A percentile compares a stretch with the other conserved stretches of the same genome.
Conservation (phyloP, 1,140 invertebrate genomes). For the Neodiprion virginianus region DNA sequence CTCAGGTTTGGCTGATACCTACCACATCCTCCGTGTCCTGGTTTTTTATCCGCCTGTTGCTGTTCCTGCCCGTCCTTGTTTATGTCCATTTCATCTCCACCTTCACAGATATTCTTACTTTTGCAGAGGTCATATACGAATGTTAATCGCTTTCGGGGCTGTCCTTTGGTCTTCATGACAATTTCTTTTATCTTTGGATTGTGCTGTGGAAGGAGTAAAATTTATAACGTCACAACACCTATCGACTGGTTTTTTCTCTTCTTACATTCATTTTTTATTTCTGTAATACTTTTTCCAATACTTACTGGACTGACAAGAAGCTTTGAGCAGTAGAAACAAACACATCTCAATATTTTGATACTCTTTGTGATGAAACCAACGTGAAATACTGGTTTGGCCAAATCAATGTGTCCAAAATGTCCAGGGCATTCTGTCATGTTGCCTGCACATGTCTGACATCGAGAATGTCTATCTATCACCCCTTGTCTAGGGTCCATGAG, state of each 20-base stretch:
- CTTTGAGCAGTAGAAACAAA: slow-evolving; percentile 98
- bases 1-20: slow-evolving; percentile 95
- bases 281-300: slow-evolving; percentile 33
- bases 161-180: slow-evolving; percentile 95
- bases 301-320: slow-evolving; percentile 91
- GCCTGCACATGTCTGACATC: slow-evolving; percentile 97
- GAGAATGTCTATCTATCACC: slow-evolving; percentile 90
- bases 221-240: not conserved
- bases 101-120: slow-evolving; percentile 97
- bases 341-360: slow-evolving; percentile 95
- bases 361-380: slow-evolving; percentile 97
- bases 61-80: slow-evolving; percentile 73
- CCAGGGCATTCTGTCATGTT: slow-evolving; percentile 99
- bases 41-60: slow-evolving; percentile 69
- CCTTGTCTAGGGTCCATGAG: slow-evolving; percentile 99
- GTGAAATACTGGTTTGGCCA: slow-evolving; percentile 98
- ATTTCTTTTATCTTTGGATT: slow-evolving; percentile 99
- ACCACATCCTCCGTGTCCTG: slow-evolving; percentile 95
- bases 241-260: not conserved
- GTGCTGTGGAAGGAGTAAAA: slow-evolving; percentile 64
- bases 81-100: slow-evolving; percentile 96
- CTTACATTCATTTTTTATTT: too few species aligned
- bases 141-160: slow-evolving; percentile 91
- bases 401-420: slow-evolving; percentile 99
- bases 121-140: slow-evolving; percentile 99